Percentiles rank a stretch among this genome's conserved stretches.
Evolutionary conservation across 1,140 invertebrate species (phyloP).

Genomic region (Aphelenchoides fujianensis): DNA sequence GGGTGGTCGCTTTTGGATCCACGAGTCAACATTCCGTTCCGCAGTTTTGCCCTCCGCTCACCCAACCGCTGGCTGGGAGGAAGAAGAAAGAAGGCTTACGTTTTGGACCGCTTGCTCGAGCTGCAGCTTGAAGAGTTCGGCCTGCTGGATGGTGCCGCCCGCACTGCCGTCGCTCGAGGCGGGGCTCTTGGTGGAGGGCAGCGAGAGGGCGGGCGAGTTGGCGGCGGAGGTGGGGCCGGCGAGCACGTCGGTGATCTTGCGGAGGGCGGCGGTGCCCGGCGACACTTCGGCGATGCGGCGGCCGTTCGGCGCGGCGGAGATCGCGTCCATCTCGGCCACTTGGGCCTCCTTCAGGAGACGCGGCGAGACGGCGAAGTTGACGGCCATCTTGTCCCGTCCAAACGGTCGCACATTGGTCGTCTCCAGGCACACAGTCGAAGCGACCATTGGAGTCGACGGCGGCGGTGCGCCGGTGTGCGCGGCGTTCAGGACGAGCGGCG

Average conservation of each 20-base stretch:
- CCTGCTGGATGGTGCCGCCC: background rate
- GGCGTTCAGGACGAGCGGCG: background rate
- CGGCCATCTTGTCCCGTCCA: background rate
- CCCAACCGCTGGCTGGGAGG: no score
- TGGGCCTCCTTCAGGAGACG: background rate
- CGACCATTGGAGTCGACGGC: background rate
- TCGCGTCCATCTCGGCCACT: background rate
- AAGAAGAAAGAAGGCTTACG: slow-evolving; percentile 5
- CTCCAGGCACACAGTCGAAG: background rate
- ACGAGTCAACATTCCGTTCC: no score
- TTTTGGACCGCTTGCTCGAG: background rate
- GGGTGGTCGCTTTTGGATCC: no score
- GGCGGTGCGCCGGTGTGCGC: background rate
- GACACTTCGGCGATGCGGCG: background rate
- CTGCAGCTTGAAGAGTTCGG: background rate
- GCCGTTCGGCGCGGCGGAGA: background rate
- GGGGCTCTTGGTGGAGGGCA: background rate
- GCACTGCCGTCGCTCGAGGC: background rate
- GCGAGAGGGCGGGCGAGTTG: background rate
- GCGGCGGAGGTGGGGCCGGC: background rate
- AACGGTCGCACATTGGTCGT: background rate
- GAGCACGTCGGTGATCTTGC: background rate
- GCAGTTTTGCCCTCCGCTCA: no score
- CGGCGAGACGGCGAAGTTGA: background rate
- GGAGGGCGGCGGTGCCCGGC: background rate